A percentile compares a stretch with the other conserved stretches of the same genome.
Evolutionary conservation across 1,140 invertebrate species (phyloP).

Genomic region (Brachionus angularis): DNA sequence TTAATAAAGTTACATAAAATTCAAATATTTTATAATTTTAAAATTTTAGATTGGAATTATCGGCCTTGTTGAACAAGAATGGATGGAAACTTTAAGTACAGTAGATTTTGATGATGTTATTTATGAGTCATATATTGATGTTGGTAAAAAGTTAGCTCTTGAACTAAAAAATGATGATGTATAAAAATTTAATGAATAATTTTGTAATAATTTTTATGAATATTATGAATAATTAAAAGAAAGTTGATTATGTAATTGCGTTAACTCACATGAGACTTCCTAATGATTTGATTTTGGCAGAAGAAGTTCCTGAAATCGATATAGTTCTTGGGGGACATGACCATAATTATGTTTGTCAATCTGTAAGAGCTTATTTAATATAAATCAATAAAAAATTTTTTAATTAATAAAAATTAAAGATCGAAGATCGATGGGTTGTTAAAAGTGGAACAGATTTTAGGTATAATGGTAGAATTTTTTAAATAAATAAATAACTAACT

Average conservation of each 20-base stretch:
- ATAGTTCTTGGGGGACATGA: conserved; percentile 52
- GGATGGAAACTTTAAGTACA: conserved; percentile 80
- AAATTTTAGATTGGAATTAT: conserved; percentile 63
- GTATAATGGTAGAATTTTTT: too few species aligned
- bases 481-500: too few species aligned
- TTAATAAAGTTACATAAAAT: neutral
- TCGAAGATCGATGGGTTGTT: conserved; percentile 21
- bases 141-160: conserved; percentile 69
- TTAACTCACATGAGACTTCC: conserved; percentile 84
- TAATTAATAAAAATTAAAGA: neutral
- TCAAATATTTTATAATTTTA: neutral
- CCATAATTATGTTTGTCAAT: conserved; percentile 52
- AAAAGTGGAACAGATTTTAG: conserved; percentile 40
- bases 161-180: conserved; percentile 60
- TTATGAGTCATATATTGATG: conserved; percentile 76
- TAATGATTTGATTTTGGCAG: conserved; percentile 76
- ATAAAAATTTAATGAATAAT: neutral
- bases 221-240: neutral
- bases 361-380: conserved; percentile 19
- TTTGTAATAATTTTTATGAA: neutral
- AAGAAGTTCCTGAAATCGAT: conserved; percentile 74
- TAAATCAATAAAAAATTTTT: neutral
- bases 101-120: conserved; percentile 82
- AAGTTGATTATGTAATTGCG: conserved; percentile 73
- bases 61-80: conserved; percentile 78